phyloP scores from a whole-genome alignment of 2,797 vertebrate genomes.

The Myotis planiceps region DNA sequence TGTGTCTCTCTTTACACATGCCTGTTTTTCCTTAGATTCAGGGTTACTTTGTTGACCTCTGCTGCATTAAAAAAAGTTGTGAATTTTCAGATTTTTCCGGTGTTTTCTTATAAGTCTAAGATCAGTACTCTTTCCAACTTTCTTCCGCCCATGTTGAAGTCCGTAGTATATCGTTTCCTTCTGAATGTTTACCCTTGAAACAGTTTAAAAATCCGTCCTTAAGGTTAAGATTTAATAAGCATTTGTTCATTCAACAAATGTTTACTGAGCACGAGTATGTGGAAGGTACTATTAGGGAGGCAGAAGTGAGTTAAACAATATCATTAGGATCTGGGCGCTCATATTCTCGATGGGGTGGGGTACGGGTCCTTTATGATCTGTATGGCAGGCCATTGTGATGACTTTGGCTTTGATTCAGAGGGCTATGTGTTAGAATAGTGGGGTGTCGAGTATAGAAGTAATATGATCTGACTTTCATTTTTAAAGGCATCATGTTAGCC shows the following conservation, averaged over 20 bases:
- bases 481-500: background rate
- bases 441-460: background rate
- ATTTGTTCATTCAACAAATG: background rate
- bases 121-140: background rate
- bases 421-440: background rate
- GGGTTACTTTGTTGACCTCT: background rate
- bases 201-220: background rate
- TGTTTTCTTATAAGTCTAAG: background rate
- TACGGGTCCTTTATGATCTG: background rate
- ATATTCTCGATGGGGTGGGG: background rate
- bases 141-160: background rate
- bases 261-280: background rate
- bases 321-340: background rate
- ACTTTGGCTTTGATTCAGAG: constrained; percentile 3
- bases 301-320: background rate
- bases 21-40: background rate
- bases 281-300: background rate
- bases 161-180: background rate
- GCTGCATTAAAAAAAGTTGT: background rate
- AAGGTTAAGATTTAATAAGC: background rate
- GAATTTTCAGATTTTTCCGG: background rate
- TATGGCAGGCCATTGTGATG: background rate
- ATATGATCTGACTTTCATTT: constrained; percentile 49
- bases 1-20: background rate
- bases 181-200: constrained; percentile 3